Conservation (phyloP, 2,888 invertebrate species). For the Eupithecia subumbrata region DNA sequence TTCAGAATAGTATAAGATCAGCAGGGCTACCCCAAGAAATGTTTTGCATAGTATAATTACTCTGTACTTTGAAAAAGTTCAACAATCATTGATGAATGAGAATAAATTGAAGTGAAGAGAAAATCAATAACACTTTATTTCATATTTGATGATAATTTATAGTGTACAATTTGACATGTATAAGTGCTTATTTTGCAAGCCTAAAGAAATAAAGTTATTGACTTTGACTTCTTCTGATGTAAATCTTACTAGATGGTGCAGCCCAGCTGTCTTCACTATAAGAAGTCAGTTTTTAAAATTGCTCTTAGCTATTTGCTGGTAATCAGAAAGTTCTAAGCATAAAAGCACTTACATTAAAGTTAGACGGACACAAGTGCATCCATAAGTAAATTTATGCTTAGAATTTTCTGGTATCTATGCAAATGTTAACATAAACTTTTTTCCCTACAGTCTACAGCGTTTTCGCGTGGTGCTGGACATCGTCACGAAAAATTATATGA, state of each 20-base stretch:
- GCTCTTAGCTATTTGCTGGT: constrained; percentile 68
- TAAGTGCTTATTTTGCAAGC: too few relatives aligned
- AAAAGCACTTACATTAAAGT: constrained; percentile 24
- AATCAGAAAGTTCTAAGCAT: constrained; percentile 77
- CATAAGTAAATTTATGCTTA: constrained; percentile 63
- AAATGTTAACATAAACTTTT: constrained; percentile 81
- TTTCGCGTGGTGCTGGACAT: constrained; percentile 79
- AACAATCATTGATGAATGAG: neutral
- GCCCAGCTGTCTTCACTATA: constrained; percentile 1
- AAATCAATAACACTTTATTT: too few relatives aligned
- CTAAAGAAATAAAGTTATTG: too few relatives aligned
- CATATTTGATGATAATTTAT: too few relatives aligned
- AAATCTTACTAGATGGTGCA: neutral
- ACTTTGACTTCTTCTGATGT: neutral
- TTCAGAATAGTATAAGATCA: neutral
- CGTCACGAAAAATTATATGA: constrained; percentile 74
- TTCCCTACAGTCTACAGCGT: constrained; percentile 84
- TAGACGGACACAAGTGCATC: constrained; percentile 17
- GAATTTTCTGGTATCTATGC: constrained; percentile 75
- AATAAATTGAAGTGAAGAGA: too few relatives aligned
- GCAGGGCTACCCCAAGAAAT: neutral
- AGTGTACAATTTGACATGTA: too few relatives aligned
- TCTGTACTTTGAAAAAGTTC: neutral
- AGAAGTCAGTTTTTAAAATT: constrained; percentile 41
- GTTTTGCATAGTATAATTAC: neutral